Percentiles rank a stretch among this genome's conserved stretches.
These are phyloP conservation scores for Gobionotothen gibberifrons DNA, from an alignment of 2,797 vertebrate species.

Conservation along the genomic window DNA sequence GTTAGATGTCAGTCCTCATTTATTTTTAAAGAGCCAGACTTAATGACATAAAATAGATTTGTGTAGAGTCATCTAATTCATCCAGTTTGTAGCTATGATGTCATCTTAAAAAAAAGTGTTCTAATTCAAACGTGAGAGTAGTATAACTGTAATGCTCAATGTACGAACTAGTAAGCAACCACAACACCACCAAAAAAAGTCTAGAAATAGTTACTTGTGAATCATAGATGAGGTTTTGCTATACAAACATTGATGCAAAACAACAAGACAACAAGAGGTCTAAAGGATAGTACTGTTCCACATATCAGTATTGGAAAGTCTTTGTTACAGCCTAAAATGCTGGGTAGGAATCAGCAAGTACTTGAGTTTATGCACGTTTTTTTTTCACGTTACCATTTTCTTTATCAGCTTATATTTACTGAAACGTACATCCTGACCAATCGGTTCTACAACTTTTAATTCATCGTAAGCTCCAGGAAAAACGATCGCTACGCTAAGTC, in stretches of 20 bases:
- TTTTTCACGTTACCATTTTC: no score
- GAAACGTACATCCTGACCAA: no score
- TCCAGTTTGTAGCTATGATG: slow-evolving; percentile 23
- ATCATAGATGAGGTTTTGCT: slow-evolving; percentile 24
- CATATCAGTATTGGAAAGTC: no score
- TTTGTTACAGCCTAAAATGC: no score
- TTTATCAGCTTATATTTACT: no score
- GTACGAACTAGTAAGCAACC: background rate
- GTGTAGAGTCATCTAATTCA: background rate
- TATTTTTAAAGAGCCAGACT: slow-evolving; percentile 3
- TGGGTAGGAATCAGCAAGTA: no score
- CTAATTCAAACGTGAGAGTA: slow-evolving; percentile 6
- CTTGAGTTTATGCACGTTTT: no score
- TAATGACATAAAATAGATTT: background rate
- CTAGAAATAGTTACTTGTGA: slow-evolving; percentile 11
- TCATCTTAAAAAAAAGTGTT: slow-evolving; percentile 1
- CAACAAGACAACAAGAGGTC: background rate
- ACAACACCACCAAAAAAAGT: slow-evolving; percentile 12
- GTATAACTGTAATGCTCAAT: slow-evolving; percentile 1
- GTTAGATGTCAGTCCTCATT: slow-evolving; percentile 33
- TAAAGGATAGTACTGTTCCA: no score
- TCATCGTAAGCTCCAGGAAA: no score
- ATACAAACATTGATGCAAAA: background rate
- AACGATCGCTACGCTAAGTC: no score
- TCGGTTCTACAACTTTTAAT: no score